Base-by-base conservation (phyloP, 2,113 vertebrate genomes). In the Zingel zingel region DNA sequence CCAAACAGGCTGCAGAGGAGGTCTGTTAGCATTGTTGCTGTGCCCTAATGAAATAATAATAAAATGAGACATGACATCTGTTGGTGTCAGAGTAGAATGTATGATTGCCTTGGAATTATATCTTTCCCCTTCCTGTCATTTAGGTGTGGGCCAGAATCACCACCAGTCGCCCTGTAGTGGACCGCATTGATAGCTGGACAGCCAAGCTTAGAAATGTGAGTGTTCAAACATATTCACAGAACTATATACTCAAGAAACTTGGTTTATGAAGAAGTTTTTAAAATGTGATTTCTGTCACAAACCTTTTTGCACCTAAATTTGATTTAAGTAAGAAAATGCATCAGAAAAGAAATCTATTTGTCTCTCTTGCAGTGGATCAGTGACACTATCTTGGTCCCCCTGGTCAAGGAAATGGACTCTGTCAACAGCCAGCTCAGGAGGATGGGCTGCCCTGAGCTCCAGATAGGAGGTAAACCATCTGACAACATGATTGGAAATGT, bases 1-100 rank as follows among this genome's bases (percentile, higher is more conserved):
- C 98, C 21, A 98, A 98, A 89, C 97, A 99, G 75, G 98, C 98
- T 62, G 97, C 97, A 8, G 98, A 99, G 81, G 98, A 99, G 96
- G 98, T 98, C 87, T 68, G 83, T 53, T 2, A 23, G 12, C 2
- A 39, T 19, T 36, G 6, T 43, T 67, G 5, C 33, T 18, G 6
- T 16, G 7, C 7, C 2, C 0, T 39, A 6, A 27, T 58, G 19
- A 54, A 18, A 14, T 33, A 16, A 16, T 39, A 27, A 36, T 4
- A 54, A 33, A 39, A 18, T 27, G 23, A 30, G 14, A 10, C 10
- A 16, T 30, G 5, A 45, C n/a, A 16, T 48, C 21, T 19, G 14
- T 39, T 3, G 0, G 18, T 57, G 4, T 54, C 36, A 6, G 33
- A 6, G 13, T 6, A 5, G 6, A 45, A 19, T 68, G 21, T 48